Evolutionary conservation across 2,113 vertebrate species (phyloP).

Genomic region (Pomatorhinus ruficollis): DNA sequence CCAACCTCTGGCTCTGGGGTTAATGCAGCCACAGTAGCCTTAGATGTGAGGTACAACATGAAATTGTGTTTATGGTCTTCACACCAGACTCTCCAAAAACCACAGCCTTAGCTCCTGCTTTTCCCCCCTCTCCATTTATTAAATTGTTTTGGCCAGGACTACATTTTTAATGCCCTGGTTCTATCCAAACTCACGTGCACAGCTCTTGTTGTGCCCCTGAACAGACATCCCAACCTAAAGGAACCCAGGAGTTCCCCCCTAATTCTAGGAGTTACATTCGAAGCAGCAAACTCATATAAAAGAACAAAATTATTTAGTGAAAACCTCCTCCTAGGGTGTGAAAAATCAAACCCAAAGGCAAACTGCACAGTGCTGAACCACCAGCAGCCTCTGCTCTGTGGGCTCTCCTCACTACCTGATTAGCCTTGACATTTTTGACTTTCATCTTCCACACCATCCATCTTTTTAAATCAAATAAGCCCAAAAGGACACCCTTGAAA

Average conservation of each 20-base stretch:
- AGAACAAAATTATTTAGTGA: not conserved
- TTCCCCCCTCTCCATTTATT: not conserved
- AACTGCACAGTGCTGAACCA: not conserved
- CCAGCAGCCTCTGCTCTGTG: slow-evolving; percentile 18
- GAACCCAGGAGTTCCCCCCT: not conserved
- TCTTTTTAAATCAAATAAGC: slow-evolving; percentile 84
- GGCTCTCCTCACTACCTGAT: slow-evolving; percentile 77
- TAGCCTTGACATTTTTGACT: slow-evolving; percentile 82
- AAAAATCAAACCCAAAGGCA: not conserved
- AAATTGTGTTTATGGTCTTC: not conserved
- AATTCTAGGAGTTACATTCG: not conserved
- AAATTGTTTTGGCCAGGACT: not conserved
- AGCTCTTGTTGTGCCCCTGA: not conserved
- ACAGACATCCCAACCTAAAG: not conserved
- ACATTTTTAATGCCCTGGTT: not conserved
- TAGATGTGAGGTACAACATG: not conserved
- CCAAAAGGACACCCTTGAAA: slow-evolving; percentile 90
- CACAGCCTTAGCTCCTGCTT: not conserved
- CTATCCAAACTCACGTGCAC: not conserved
- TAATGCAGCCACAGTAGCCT: not conserved
- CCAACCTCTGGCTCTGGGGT: not conserved
- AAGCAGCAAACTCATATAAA: not conserved
- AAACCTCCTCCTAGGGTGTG: not conserved
- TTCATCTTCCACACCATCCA: slow-evolving; percentile 84
- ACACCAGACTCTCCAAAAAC: not conserved